A percentile compares a stretch with the other conserved stretches of the same genome.
These are phyloP conservation scores for Coregonus clupeaformis DNA, from an alignment of 2,113 vertebrate species.

Conservation along the genomic window DNA sequence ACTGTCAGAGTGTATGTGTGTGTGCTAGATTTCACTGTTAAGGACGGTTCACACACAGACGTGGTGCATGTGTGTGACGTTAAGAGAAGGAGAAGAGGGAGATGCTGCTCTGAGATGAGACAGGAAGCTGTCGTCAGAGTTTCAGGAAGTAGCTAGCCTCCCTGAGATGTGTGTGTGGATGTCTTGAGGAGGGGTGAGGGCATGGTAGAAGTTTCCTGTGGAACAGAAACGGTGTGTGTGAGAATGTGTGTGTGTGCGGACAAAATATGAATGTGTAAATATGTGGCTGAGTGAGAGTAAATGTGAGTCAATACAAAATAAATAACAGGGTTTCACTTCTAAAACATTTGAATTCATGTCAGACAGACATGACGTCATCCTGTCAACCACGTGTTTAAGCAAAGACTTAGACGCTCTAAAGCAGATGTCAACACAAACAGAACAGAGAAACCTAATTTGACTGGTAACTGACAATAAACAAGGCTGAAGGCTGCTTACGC, in stretches of 20 bases:
- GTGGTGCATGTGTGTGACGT: slow-evolving; percentile 24
- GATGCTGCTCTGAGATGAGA: slow-evolving; percentile 36
- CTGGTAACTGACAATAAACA: slow-evolving; percentile 1
- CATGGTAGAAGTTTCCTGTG: slow-evolving; percentile 62
- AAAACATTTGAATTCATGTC: no score
- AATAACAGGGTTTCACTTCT: no score
- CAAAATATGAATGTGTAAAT: background rate
- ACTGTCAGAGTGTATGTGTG: background rate
- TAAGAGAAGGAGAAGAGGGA: slow-evolving; percentile 51
- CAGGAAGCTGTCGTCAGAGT: slow-evolving; percentile 62
- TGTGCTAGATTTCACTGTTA: background rate
- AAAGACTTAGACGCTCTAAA: slow-evolving; percentile 6
- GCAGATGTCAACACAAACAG: background rate
- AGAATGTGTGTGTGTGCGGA: slow-evolving; percentile 2
- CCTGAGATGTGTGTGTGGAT: slow-evolving; percentile 25
- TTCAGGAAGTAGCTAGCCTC: slow-evolving; percentile 71
- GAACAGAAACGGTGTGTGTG: slow-evolving; percentile 37
- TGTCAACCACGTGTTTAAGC: background rate
- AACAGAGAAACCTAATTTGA: background rate
- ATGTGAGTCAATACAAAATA: background rate
- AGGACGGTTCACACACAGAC: slow-evolving; percentile 11
- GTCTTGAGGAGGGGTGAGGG: slow-evolving; percentile 18
- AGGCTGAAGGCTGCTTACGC: background rate
- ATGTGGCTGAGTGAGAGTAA: background rate
- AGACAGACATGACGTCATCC: background rate